Conservation (phyloP, 2,113 vertebrate genomes). For the Eurypyga helias region DNA sequence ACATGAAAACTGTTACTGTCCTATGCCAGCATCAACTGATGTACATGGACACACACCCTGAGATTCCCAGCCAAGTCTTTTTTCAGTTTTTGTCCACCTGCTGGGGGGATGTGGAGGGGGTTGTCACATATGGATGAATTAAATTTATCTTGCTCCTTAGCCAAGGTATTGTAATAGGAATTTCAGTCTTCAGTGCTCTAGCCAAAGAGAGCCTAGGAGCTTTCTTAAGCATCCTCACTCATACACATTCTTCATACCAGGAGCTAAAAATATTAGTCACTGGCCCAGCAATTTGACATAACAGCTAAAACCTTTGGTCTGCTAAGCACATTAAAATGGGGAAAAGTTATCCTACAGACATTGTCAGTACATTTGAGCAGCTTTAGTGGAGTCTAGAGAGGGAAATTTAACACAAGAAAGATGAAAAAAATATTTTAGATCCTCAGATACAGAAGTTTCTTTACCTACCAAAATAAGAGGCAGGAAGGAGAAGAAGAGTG, state of each 20-base stretch:
- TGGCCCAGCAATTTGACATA: not conserved
- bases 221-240: not conserved
- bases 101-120: rapidly evolving
- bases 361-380: not conserved
- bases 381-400: not conserved
- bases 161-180: not conserved
- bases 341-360: not conserved
- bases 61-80: not conserved
- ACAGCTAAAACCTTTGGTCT: not conserved
- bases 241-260: not conserved
- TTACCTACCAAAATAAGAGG: not conserved
- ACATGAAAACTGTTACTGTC: not conserved
- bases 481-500: not conserved
- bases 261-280: not conserved
- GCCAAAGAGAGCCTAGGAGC: not conserved
- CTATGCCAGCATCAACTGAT: not conserved
- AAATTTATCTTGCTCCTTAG: not conserved
- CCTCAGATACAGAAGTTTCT: not conserved
- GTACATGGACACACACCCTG: too few relatives aligned
- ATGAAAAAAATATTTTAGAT: not conserved
- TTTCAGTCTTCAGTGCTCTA: not conserved
- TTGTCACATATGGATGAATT: not conserved
- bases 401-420: not conserved
- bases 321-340: slow-evolving; percentile 4
- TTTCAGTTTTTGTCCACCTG: not conserved